A percentile compares a stretch with the other conserved stretches of the same genome.
These are phyloP conservation scores for Subanguina moxae DNA, from an alignment of 1,140 invertebrate genomes.

Conservation along the genomic window DNA sequence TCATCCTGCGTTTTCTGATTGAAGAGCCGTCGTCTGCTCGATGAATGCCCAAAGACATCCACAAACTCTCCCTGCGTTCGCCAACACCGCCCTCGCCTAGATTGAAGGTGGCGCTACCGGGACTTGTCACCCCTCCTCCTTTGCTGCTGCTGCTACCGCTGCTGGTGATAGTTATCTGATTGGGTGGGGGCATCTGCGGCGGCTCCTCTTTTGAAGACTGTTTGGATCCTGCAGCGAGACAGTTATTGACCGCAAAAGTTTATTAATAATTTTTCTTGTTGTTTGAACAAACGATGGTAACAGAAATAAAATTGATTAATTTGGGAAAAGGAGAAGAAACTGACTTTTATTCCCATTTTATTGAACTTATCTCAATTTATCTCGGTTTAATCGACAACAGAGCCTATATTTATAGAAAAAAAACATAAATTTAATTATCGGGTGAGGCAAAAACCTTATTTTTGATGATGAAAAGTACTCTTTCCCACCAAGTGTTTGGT, in stretches of 20 bases:
- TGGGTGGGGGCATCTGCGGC: background rate
- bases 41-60: constrained; percentile 29
- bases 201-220: background rate
- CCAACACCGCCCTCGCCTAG: background rate
- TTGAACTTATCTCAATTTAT: background rate
- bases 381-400: background rate
- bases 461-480: too few species aligned
- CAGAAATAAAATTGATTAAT: too few species aligned
- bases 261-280: background rate
- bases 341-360: background rate
- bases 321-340: too few species aligned
- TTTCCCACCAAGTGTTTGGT: too few species aligned
- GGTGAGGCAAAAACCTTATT: background rate
- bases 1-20: constrained; percentile 25
- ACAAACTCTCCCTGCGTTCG: constrained; percentile 1
- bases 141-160: background rate
- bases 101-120: background rate
- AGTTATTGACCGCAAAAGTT: background rate
- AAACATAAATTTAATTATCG: background rate
- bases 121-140: background rate
- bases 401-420: background rate
- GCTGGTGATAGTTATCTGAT: constrained; percentile 3
- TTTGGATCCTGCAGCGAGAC: background rate
- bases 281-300: background rate
- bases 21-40: constrained; percentile 19